Evolutionary conservation across 2,797 vertebrate genomes (phyloP).

Genomic region (Rachycentron canadum): DNA sequence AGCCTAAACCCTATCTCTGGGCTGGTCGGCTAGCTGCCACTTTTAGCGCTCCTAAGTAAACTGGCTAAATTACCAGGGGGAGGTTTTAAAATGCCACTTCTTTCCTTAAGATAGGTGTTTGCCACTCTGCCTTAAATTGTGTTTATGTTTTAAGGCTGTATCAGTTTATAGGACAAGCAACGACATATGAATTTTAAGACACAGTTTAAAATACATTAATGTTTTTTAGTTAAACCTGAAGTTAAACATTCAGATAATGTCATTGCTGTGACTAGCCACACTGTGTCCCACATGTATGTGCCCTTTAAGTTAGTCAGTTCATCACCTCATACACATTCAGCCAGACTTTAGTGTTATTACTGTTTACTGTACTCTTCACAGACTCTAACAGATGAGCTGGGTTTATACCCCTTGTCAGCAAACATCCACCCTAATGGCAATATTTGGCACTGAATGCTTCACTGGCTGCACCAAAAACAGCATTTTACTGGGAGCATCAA

Average conservation of each 20-base stretch:
- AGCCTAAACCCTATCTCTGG: conserved; percentile 27
- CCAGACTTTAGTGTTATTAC: neutral
- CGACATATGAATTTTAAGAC: conserved; percentile 22
- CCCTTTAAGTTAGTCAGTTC: neutral
- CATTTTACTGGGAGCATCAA: conserved; percentile 20
- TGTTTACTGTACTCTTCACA: neutral
- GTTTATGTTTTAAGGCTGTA: conserved; percentile 21
- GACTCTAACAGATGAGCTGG: conserved; percentile 24
- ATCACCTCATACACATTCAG: conserved; percentile 5
- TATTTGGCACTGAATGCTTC: conserved; percentile 17
- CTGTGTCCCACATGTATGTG: neutral
- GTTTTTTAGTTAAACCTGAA: neutral
- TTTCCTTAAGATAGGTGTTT: conserved; percentile 34
- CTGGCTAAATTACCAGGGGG: conserved; percentile 51
- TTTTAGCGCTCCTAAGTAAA: conserved; percentile 58
- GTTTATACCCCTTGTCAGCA: conserved; percentile 29
- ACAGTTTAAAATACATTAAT: neutral
- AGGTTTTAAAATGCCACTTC: conserved; percentile 56
- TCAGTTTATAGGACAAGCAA: conserved; percentile 19
- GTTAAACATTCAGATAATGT: neutral
- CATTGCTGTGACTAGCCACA: neutral
- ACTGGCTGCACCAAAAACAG: conserved; percentile 12
- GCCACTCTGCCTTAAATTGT: conserved; percentile 14
- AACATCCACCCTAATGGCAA: conserved; percentile 33
- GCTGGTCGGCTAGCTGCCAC: conserved; percentile 26